Conservation (phyloP, 2,113 vertebrate genomes). For the Mus musculus region GRCm39 chr16:19806001-19806500, state of each 20-base stretch:
- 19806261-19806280: not conserved
- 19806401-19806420: not conserved
- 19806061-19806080: too few species aligned
- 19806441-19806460: not conserved
- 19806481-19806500: not conserved
- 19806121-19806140: not conserved
- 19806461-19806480: not conserved
- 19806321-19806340: not conserved
- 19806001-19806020: too few species aligned
- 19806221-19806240: too few species aligned
- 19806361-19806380: not conserved
- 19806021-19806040: not conserved
- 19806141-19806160: too few species aligned
- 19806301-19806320: not conserved
- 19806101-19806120: not conserved
- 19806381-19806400: not conserved
- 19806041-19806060: not conserved
- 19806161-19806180: too few species aligned
- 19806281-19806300: not conserved
- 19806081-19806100: not conserved
- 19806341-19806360: not conserved
- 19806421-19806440: not conserved
- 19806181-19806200: not conserved
- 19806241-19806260: not conserved
- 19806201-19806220: not conserved